Evolutionary conservation across 2,113 vertebrate species (phyloP).

Genomic region (Willisornis vidua): DNA sequence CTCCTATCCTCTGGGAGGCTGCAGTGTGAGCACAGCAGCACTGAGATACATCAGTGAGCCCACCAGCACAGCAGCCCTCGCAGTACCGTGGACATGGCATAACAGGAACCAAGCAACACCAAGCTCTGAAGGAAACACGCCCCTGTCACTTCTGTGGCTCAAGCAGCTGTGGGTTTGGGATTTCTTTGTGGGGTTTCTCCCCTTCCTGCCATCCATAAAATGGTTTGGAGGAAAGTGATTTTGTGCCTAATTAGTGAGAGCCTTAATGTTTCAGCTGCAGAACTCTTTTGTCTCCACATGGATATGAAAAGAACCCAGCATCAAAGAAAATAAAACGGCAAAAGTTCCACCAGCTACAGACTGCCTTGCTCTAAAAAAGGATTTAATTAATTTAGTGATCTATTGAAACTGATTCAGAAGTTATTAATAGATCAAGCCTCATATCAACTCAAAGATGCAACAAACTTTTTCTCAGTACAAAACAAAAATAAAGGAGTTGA

Average conservation of each 20-base stretch:
- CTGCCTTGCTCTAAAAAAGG: neutral
- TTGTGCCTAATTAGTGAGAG: neutral
- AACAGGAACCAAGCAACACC: rapidly evolving
- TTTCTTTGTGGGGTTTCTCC: neutral
- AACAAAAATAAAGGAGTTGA: neutral
- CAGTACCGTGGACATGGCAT: rapidly evolving
- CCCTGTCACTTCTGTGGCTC: neutral
- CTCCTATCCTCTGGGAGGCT: neutral
- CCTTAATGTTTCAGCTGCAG: neutral
- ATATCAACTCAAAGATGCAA: neutral
- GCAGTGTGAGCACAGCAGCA: rapidly evolving
- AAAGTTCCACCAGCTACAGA: neutral
- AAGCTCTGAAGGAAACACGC: neutral
- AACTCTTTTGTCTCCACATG: neutral
- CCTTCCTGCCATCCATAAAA: neutral
- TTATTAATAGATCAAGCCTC: slow-evolving; percentile 25
- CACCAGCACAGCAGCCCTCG: neutral
- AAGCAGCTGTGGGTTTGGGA: neutral
- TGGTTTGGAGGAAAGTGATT: neutral
- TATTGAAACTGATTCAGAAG: slow-evolving; percentile 17
- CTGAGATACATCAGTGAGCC: rapidly evolving
- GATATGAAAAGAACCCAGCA: neutral
- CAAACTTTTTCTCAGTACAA: neutral
- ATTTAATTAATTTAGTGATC: slow-evolving; percentile 1
- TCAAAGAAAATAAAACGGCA: neutral